These are phyloP conservation scores for Oxyruncus cristatus DNA, from an alignment of 2,113 vertebrate genomes.

Conservation along the genomic window DNA sequence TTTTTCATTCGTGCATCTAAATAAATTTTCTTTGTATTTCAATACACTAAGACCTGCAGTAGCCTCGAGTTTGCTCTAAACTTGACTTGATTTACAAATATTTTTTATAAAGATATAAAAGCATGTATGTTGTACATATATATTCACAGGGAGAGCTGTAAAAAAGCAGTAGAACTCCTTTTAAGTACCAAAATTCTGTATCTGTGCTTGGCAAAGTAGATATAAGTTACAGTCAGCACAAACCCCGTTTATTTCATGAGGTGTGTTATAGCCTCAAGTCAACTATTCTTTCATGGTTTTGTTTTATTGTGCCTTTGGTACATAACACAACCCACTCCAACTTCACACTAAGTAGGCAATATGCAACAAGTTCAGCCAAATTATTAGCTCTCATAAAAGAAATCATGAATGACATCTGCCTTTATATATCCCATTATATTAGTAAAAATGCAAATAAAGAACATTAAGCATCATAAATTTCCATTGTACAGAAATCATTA, in stretches of 20 bases:
- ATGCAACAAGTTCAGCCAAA: neutral
- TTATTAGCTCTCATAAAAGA: neutral
- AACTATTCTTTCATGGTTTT: neutral
- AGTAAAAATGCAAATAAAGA: conserved; percentile 8
- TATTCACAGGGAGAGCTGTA: neutral
- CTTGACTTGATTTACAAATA: neutral
- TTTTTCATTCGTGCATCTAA: neutral
- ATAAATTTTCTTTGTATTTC: neutral
- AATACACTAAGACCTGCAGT: neutral
- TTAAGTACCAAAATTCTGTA: neutral
- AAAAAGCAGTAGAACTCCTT: neutral
- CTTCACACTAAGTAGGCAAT: neutral
- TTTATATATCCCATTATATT: neutral
- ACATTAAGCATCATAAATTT: neutral
- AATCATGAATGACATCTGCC: neutral
- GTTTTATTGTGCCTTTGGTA: neutral
- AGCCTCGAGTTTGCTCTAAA: neutral
- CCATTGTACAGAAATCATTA: neutral
- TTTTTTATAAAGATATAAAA: neutral
- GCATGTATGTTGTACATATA: neutral
- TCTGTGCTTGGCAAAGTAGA: neutral
- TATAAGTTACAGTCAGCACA: neutral
- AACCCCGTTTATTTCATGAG: neutral
- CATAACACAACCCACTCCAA: neutral
- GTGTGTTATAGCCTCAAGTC: neutral